Conservation (phyloP, 2,888 invertebrate genomes). For the Platycheirus rosarum region DNA sequence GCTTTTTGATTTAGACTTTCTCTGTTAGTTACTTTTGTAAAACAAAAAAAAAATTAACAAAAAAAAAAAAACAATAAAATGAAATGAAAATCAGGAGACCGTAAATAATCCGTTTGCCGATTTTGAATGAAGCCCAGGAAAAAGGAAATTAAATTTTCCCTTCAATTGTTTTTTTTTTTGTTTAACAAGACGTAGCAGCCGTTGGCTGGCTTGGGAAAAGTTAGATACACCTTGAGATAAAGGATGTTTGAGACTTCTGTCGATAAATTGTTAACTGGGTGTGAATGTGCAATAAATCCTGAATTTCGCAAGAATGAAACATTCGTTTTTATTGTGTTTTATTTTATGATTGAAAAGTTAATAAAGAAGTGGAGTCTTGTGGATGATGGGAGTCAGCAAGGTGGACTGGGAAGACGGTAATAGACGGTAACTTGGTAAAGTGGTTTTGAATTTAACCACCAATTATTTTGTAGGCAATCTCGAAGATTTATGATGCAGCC, state of each 20-base stretch:
- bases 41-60: not conserved
- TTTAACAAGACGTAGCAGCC: constrained; percentile 20
- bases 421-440: not conserved
- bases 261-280: constrained; percentile 50
- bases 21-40: constrained; percentile 25
- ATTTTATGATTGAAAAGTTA: constrained; percentile 27
- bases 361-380: constrained; percentile 16
- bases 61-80: not conserved
- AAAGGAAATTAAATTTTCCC: constrained; percentile 72
- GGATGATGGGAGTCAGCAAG: not conserved
- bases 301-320: constrained; percentile 14
- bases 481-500: too few species aligned
- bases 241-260: constrained; percentile 6
- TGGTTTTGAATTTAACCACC: not conserved
- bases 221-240: not conserved
- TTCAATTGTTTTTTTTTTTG: constrained; percentile 51
- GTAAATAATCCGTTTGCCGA: constrained; percentile 66
- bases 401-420: not conserved
- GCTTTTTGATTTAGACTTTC: constrained; percentile 57
- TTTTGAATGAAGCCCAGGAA: constrained; percentile 51
- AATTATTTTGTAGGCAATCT: constrained; percentile 10
- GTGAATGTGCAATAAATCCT: constrained; percentile 58
- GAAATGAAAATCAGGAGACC: constrained; percentile 57
- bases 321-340: constrained; percentile 38
- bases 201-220: too few species aligned